Evolutionary conservation across 2,797 vertebrate species (phyloP), one percentile per base, ranked within the genome.

Genomic region (Leuciscus waleckii): DNA sequence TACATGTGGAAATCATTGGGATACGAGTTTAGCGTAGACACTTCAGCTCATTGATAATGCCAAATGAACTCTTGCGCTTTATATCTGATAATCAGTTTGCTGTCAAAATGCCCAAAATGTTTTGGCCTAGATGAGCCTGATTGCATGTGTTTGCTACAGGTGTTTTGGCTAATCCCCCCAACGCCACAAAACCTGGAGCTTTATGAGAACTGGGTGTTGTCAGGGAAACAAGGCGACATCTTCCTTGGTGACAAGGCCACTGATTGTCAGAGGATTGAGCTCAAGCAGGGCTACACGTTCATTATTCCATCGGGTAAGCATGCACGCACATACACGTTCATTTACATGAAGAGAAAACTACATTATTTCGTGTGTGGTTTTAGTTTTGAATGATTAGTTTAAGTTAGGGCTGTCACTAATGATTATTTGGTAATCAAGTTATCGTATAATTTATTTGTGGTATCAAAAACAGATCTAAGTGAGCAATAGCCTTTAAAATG

Each of bases 141-240:
- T 9, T 81, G 35, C 5, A 14, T 39, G 56, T 65, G 26, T 88
- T 8, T 71, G 13, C 56, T 46, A 7, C 92, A 99, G 98, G 95
- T 99, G 83, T 99, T 99, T 94, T 99, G 98, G 98, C 93, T 99
- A 90, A 98, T 99, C 88, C 98, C 98, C 41, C 98, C 98, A 85
- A 98, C 98, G 2, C 96, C 97, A 84, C 96, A 96, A 90, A 99
- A 98, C 94, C 94, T 99, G 93, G 97, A 99, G 92, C 94, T 99
- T 81, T 99, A 99, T 88, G 98, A 99, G 93, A 97, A 98, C 92
- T 99, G 98, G 98, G 97, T 99, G 89, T 95, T 99, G 90, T 99
- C 98, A 0, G 98, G 98, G 82, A 99, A 99, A 93, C 98, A 99
- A 92, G 97, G 98, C 37, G 98, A 99, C 70, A 94, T 99, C 87